A percentile compares a stretch with the other conserved stretches of the same genome.
These are phyloP conservation scores for Panthera leo DNA, from an alignment of 2,113 vertebrate genomes.

Conservation along the genomic window DNA sequence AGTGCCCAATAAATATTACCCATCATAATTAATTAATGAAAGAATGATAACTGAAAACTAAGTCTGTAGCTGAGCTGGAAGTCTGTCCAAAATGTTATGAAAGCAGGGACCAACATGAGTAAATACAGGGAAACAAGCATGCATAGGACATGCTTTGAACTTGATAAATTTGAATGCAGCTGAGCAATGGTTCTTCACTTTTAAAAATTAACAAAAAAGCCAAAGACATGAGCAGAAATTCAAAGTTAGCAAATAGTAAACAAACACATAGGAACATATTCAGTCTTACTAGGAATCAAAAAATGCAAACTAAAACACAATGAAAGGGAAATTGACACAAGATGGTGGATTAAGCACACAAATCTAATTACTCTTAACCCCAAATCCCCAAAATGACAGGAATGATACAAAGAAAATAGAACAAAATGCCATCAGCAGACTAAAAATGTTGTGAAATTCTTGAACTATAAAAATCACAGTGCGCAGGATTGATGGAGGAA, in stretches of 20 bases:
- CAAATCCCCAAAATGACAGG: constrained; percentile 15
- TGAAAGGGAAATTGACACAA: constrained; percentile 16
- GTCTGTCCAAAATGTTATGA: neutral
- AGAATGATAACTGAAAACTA: neutral
- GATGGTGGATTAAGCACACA: constrained; percentile 10
- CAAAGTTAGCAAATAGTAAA: constrained; percentile 47
- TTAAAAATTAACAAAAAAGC: constrained; percentile 13
- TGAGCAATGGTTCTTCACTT: constrained; percentile 13
- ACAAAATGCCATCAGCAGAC: neutral
- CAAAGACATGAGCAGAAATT: neutral
- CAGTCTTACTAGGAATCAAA: neutral
- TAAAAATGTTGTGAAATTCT: constrained; percentile 28
- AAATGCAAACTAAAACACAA: constrained; percentile 39
- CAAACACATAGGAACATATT: constrained; percentile 37
- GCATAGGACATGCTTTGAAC: neutral
- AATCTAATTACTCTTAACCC: constrained; percentile 38
- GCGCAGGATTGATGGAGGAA: neutral
- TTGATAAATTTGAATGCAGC: neutral
- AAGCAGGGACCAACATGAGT: neutral
- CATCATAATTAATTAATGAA: neutral
- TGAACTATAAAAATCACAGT: constrained; percentile 28
- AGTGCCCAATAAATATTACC: neutral
- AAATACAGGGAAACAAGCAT: neutral
- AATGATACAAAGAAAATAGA: constrained; percentile 15
- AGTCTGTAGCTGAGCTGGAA: neutral